Conservation (phyloP, 2,113 vertebrate species). For the Phaetusa simplex region DNA sequence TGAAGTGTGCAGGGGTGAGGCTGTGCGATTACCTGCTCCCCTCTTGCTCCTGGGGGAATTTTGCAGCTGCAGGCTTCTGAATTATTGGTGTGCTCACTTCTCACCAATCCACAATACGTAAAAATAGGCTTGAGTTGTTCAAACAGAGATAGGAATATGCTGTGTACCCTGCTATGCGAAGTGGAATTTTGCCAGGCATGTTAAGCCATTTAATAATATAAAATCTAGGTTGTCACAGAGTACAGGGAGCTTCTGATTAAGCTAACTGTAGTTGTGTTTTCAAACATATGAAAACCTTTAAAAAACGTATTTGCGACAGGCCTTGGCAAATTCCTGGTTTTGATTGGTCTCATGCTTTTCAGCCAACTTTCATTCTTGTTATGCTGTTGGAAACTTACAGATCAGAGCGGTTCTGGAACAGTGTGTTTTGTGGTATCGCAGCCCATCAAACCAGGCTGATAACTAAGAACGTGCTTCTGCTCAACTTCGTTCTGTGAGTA, state of each 20-base stretch:
- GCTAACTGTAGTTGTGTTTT: neutral
- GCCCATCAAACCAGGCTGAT: neutral
- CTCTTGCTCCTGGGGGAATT: neutral
- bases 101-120: neutral
- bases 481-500: neutral
- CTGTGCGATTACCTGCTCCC: neutral
- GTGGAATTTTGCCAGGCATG: neutral
- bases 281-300: neutral
- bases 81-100: neutral
- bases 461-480: neutral
- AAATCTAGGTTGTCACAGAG: neutral
- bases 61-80: neutral
- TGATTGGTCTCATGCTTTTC: neutral
- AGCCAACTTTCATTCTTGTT: neutral
- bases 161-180: neutral
- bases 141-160: neutral
- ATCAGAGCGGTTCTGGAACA: neutral
- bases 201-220: neutral
- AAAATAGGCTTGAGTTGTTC: neutral
- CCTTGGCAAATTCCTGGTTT: neutral
- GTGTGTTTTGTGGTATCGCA: neutral
- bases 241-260: neutral
- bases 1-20: accelerated
- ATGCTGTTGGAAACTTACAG: neutral
- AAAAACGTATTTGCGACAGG: neutral